These are phyloP conservation scores for Sorex maritimensis DNA, from an alignment of 2,797 vertebrate genomes.

Conservation along the genomic window DNA sequence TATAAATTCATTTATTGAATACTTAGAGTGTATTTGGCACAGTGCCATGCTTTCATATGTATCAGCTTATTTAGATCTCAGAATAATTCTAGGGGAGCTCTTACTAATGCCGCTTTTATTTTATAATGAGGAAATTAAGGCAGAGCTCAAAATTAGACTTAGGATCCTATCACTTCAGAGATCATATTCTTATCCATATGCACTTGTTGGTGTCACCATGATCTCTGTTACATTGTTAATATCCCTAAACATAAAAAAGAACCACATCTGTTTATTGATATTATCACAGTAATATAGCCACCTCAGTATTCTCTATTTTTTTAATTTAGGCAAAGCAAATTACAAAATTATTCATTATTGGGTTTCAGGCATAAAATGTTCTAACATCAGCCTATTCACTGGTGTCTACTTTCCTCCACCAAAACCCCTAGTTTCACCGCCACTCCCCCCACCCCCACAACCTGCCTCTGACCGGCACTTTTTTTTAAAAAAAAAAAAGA, in stretches of 20 bases:
- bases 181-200: not conserved
- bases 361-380: too few species aligned
- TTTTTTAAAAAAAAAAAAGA: too few species aligned
- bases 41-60: not conserved
- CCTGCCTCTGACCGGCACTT: too few species aligned
- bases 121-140: conserved; percentile 4
- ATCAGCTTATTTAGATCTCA: too few species aligned
- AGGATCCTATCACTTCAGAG: not conserved
- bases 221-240: not conserved
- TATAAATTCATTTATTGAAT: conserved; percentile 27
- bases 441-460: too few species aligned
- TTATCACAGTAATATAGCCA: not conserved
- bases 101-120: conserved; percentile 10
- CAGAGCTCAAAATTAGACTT: not conserved
- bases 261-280: not conserved
- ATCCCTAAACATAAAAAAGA: not conserved
- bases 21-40: not conserved
- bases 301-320: not conserved
- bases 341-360: too few species aligned
- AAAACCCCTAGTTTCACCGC: too few species aligned
- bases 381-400: too few species aligned
- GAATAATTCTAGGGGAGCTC: conserved; percentile 22
- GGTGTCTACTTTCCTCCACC: too few species aligned
- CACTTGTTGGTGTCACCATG: not conserved
- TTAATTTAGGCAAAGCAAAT: too few species aligned